A percentile compares a stretch with the other conserved stretches of the same genome.
Evolutionary conservation across 2,113 vertebrate species (phyloP).

Genomic region (Pithys albifrons): DNA sequence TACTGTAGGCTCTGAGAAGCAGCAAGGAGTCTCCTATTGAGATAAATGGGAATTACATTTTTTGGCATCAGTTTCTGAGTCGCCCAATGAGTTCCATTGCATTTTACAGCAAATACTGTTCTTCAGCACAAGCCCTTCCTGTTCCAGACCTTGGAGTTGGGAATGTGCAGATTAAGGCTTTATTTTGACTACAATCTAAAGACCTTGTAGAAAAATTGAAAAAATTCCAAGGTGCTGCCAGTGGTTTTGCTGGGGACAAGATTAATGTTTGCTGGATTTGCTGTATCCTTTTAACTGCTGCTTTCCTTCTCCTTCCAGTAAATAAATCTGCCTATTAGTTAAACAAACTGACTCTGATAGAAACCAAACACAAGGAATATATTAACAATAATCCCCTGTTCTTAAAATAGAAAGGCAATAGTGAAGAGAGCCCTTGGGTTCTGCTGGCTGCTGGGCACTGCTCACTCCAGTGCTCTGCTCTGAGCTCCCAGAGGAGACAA

Average conservation of each 20-base stretch:
- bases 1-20: not conserved
- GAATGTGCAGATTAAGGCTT: constrained; percentile 32
- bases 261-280: constrained; percentile 39
- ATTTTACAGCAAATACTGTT: not conserved
- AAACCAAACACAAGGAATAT: constrained; percentile 3
- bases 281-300: constrained; percentile 44
- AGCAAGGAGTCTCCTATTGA: not conserved
- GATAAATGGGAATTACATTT: not conserved
- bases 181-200: constrained; percentile 53
- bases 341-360: constrained; percentile 51
- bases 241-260: constrained; percentile 16
- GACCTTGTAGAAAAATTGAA: constrained; percentile 52
- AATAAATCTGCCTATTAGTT: constrained; percentile 52
- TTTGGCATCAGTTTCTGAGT: not conserved
- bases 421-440: not conserved
- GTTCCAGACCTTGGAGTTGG: not conserved
- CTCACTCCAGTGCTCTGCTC: not conserved
- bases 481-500: not conserved
- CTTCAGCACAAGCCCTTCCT: not conserved
- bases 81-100: not conserved
- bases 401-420: constrained; percentile 36
- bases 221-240: constrained; percentile 38
- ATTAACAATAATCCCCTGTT: constrained; percentile 37
- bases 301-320: constrained; percentile 34
- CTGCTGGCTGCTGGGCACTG: not conserved